Percentiles rank a stretch among this genome's conserved stretches.
Conservation (phyloP, 2,797 vertebrate genomes). For the Dromococcyx pavoninus region DNA sequence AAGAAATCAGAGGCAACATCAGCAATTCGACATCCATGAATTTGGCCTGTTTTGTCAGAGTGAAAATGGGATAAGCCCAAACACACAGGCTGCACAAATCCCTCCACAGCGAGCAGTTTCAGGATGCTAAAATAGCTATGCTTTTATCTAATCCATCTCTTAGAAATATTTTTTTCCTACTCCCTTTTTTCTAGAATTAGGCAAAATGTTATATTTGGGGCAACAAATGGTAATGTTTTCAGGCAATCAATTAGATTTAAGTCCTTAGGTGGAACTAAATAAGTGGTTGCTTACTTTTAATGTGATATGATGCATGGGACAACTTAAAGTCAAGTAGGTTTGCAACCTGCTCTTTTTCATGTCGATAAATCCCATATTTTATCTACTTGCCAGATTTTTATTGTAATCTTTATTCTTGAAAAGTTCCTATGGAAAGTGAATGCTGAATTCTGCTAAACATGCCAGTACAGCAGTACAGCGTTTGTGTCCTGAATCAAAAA, state of each 20-base stretch:
- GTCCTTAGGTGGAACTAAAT: not conserved
- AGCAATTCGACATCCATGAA: not conserved
- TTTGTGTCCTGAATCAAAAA: not conserved
- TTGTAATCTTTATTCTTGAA: not conserved
- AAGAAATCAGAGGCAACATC: not conserved
- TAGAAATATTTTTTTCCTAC: not conserved
- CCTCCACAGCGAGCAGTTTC: fast-evolving
- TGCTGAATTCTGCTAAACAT: not conserved
- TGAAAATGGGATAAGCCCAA: not conserved
- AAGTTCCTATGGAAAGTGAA: not conserved
- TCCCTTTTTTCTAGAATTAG: not conserved
- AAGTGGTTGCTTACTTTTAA: not conserved
- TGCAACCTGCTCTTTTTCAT: conserved; percentile 3
- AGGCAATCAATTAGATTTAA: not conserved
- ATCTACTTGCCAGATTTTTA: not conserved
- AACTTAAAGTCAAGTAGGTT: not conserved
- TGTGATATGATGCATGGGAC: not conserved
- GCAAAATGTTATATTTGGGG: not conserved
- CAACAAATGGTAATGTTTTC: not conserved
- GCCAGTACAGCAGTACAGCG: not conserved
- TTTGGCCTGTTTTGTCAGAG: not conserved
- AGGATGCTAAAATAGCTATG: not conserved
- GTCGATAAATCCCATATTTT: conserved; percentile 6
- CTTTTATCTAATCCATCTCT: not conserved
- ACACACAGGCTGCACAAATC: not conserved